Base-by-base conservation (phyloP, 1,140 invertebrate genomes). In the Cataglyphis hispanica region DNA sequence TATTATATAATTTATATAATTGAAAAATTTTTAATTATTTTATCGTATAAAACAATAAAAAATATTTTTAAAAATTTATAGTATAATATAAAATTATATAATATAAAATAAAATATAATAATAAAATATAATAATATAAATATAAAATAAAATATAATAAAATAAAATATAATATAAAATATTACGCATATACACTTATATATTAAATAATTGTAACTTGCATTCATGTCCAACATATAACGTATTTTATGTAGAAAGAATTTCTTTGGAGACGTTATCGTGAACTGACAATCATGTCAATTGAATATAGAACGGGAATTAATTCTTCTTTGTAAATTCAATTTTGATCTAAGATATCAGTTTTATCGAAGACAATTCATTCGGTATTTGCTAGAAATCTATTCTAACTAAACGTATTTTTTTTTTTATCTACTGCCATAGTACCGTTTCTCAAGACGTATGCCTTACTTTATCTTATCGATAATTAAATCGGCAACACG, bases 391-490 rank as follows among this genome's bases (percentile, higher is more conserved):
- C 5, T 25, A 37, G 37, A 27, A 76, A 63, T 63, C 58, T 37
- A 64, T 27, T 63, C 7, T n/a, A 76, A 43, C 22, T 10, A 25
- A 40, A 61, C 1, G 6, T 61, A 61, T 46, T 16, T 63, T 37
- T 77, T 77, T 64, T 37, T 77, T 77, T 64, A 64, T 77, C 75
- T 77, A 50, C 40, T 13, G 43, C 7, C n/a, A 19, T 7, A 31
- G 13, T 60, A 40, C 50, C 37, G 25, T 64, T 77, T n/a, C 37
- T 40, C 25, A 64, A 40, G 40, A 1, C 63, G 13, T n/a, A 61
- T 40, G 10, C 40, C 40, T 81, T 81, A 70, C 56, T 77, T 77
- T 19, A 11, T n/a, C 25, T 70, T 81, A 81, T 70, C 64, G 34
- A 7, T 81, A 81, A 81, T 81, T 46, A 43, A 81, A 70, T 70